These are phyloP conservation scores for Sylvicola cinctus DNA, from an alignment of 2,888 invertebrate species.

Conservation along the genomic window DNA sequence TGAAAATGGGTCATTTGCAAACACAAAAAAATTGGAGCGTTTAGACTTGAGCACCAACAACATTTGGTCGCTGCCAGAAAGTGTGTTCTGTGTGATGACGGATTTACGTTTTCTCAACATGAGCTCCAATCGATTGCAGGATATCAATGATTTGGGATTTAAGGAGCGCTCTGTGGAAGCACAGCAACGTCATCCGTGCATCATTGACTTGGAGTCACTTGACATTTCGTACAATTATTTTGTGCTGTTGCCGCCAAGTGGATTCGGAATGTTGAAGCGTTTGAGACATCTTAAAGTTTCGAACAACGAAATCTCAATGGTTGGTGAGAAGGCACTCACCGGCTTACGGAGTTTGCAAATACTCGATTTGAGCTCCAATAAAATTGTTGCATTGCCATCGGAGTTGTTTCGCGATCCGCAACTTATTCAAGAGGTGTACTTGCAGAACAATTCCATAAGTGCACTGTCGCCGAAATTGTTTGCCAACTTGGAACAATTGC, in stretches of 20 bases:
- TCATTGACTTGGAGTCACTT: conserved; percentile 59
- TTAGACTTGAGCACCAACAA: conserved; percentile 74
- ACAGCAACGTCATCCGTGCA: too few species aligned
- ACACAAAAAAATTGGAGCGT: conserved; percentile 57
- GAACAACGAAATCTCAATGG: conserved; percentile 75
- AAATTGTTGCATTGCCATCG: conserved; percentile 70
- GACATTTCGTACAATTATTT: conserved; percentile 75
- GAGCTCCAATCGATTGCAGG: conserved; percentile 71
- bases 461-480: conserved; percentile 69
- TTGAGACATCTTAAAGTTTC: conserved; percentile 64
- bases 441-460: conserved; percentile 80
- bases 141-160: conserved; percentile 70
- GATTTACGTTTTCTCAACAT: conserved; percentile 65
- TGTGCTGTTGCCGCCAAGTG: conserved; percentile 59
- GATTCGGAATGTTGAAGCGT: conserved; percentile 59
- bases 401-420: conserved; percentile 65
- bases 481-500: conserved; percentile 61
- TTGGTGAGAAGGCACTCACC: conserved; percentile 62
- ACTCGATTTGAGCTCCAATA: conserved; percentile 77
- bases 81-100: conserved; percentile 62
- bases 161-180: too few species aligned
- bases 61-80: conserved; percentile 74
- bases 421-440: conserved; percentile 68
- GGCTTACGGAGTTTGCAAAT: conserved; percentile 65
- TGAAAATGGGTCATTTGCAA: conserved; percentile 54